These are phyloP conservation scores for Baryphthengus martii DNA, from an alignment of 2,113 vertebrate genomes.

Conservation along the genomic window DNA sequence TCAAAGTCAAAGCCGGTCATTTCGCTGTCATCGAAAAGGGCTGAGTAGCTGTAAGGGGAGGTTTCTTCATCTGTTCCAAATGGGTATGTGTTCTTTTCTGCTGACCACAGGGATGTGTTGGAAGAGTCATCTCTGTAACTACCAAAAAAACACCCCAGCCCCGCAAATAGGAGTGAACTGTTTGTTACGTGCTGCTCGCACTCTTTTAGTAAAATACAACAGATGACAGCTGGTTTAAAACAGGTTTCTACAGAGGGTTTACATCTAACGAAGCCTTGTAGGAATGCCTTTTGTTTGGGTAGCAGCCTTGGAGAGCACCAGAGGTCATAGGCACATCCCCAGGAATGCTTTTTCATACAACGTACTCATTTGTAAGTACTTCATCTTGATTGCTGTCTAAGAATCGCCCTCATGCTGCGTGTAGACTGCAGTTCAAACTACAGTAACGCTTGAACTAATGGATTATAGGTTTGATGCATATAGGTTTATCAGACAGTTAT, in stretches of 20 bases:
- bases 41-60: conserved; percentile 65
- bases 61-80: background rate
- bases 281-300: conserved; percentile 11
- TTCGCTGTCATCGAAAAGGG: conserved; percentile 56
- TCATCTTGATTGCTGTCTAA: conserved; percentile 15
- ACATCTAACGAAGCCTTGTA: background rate
- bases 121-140: conserved; percentile 16
- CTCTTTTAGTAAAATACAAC: background rate
- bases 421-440: background rate
- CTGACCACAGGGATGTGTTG: background rate
- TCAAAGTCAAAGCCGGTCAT: conserved; percentile 62
- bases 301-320: conserved; percentile 39
- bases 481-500: background rate
- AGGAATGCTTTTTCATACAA: background rate
- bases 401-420: background rate
- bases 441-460: background rate
- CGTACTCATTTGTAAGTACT: background rate
- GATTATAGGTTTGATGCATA: background rate
- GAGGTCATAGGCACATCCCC: background rate
- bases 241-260: background rate
- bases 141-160: background rate
- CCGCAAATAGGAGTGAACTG: background rate
- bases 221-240: conserved; percentile 10
- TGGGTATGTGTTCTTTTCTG: rapidly evolving
- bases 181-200: background rate